Base-by-base conservation (phyloP, 2,888 invertebrate species). In the Tethea ocularis region DNA sequence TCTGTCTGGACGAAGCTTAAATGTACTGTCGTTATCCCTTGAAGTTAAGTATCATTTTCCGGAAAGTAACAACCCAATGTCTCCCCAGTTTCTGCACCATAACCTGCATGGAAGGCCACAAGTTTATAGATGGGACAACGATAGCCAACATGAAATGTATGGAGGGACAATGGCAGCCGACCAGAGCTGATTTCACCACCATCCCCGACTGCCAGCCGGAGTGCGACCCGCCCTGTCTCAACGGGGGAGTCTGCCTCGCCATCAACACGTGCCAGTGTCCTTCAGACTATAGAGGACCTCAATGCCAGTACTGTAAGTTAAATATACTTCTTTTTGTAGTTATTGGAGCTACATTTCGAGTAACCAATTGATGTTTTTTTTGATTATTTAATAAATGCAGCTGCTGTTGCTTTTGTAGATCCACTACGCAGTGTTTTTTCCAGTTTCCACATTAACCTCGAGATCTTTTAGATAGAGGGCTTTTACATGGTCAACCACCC, bases 201-300 rank as follows among this genome's bases (percentile, higher is more conserved):
- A 88, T 96, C 17, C 96, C 97, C 0, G 95, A 97, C 82, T 97
- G 97, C 78, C 77, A 91, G 84, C 95, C 97, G 87, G 94, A 92
- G 84, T 94, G 87, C 69, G 72, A 71, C 57, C 97, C 97, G 0
- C 93, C 95, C 0, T 98, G 98, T 77, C 81, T 93, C 62, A 97
- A 98, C 78, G 97, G 96, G 0, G 98, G 98, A 0, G 94, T 94
- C n/a, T 98, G 98, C 80, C 87, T 97, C 0, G 94, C 96, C 0
- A 94, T 95, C 11, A 96, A 97, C 77, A 93, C 94, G 2, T 98
- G 98, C 70, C 95, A 96, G 68, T 98, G 98, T 78, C 95, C 97
- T 0, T 91, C 94, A 65, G 94, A 94, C 2, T 96, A 93, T 72
- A 94, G 95, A 63, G 96, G 96, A n/a, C 93, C 95, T 0, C 95